Evolutionary conservation across 2,888 invertebrate genomes (phyloP).

Genomic region (Cylloceria caligata): DNA sequence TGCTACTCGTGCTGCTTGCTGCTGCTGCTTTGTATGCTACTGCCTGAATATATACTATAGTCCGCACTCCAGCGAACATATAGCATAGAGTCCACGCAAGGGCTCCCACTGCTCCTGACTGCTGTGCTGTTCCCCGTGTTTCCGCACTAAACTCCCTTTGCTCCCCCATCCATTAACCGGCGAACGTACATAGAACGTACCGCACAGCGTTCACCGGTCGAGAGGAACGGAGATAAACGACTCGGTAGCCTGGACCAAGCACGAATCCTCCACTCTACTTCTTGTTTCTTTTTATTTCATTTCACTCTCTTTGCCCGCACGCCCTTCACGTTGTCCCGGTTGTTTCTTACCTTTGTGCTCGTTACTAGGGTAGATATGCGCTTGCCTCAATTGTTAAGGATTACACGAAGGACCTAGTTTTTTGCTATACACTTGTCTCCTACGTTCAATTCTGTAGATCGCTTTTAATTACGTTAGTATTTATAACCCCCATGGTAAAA

Average conservation of each 20-base stretch:
- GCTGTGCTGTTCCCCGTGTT: constrained; percentile 14
- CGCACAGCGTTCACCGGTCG: neutral
- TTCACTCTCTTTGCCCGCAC: constrained; percentile 8
- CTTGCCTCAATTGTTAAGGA: neutral
- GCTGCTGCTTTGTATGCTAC: constrained; percentile 23
- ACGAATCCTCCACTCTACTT: constrained; percentile 3
- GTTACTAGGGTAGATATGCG: neutral
- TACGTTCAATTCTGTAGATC: neutral
- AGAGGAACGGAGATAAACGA: constrained; percentile 42
- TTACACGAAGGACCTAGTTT: neutral
- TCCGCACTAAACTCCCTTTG: constrained; percentile 32
- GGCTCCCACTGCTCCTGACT: constrained; percentile 32
- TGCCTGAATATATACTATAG: neutral
- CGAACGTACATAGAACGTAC: constrained; percentile 6
- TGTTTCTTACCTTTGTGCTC: neutral
- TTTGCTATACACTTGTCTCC: neutral
- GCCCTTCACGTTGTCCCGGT: neutral
- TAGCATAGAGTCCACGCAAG: neutral
- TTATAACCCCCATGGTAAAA: no score
- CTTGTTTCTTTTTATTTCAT: constrained; percentile 11
- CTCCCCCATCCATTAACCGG: constrained; percentile 16
- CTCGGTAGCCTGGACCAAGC: constrained; percentile 35
- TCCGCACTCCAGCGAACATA: neutral
- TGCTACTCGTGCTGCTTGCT: constrained; percentile 52
- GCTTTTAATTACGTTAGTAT: no score